Conservation (phyloP, 30 jellyfish, hydroid and myxozoan species). For the Nemopilema nomurai region DNA sequence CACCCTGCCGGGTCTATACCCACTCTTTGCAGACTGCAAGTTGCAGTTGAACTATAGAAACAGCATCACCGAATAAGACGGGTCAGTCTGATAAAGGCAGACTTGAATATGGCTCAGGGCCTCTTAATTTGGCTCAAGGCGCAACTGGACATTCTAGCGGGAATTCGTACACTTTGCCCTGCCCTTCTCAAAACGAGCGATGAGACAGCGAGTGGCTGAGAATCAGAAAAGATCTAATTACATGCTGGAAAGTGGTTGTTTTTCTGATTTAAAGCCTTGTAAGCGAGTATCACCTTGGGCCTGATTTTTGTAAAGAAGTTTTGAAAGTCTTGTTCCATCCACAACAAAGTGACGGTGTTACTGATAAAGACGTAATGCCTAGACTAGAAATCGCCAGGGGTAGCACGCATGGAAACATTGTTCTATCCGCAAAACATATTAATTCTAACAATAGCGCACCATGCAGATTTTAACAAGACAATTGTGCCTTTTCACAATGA, state of each 20-base stretch:
- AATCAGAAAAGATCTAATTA: neutral
- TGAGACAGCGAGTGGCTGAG: neutral
- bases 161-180: neutral
- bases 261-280: neutral
- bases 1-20: too few relatives aligned
- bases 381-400: constrained; percentile 16
- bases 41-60: too few relatives aligned
- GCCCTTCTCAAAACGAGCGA: neutral
- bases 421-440: constrained; percentile 33
- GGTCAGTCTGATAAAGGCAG: too few relatives aligned
- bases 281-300: constrained; percentile 14
- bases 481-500: constrained; percentile 34
- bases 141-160: neutral
- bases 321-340: neutral
- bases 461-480: constrained; percentile 42
- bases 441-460: constrained; percentile 35
- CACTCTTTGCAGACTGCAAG: too few relatives aligned
- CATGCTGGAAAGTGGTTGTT: neutral
- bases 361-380: constrained; percentile 25
- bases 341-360: neutral
- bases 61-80: too few relatives aligned
- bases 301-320: neutral
- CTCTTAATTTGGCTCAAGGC: neutral
- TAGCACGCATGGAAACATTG: constrained; percentile 31
- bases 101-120: too few relatives aligned